phyloP scores from a whole-genome alignment of 1,140 invertebrate genomes.

The Pararge aegeria region DNA sequence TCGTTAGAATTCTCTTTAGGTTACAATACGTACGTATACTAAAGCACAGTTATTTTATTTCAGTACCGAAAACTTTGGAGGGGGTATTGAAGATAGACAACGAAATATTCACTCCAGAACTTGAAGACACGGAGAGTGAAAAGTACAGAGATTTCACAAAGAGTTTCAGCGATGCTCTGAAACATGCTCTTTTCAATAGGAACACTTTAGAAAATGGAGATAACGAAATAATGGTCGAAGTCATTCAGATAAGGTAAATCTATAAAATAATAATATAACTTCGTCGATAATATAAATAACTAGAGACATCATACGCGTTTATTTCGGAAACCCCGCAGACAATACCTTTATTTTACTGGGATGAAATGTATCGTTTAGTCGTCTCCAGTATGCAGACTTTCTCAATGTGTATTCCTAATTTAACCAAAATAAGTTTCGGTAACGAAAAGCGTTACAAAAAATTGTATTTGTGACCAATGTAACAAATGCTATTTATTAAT shows the following conservation, averaged over 20 bases:
- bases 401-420: too few species aligned
- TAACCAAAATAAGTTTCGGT: too few species aligned
- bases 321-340: too few species aligned
- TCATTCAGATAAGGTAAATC: slow-evolving; percentile 81
- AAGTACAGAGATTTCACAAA: slow-evolving; percentile 82
- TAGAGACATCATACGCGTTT: too few species aligned
- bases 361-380: too few species aligned
- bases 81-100: slow-evolving; percentile 85
- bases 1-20: too few species aligned
- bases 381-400: too few species aligned
- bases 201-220: slow-evolving; percentile 76
- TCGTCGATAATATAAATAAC: background rate
- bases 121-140: slow-evolving; percentile 81
- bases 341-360: too few species aligned
- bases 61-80: slow-evolving; percentile 84
- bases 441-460: too few species aligned
- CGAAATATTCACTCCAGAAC: slow-evolving; percentile 81
- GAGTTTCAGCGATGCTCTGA: slow-evolving; percentile 76
- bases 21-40: background rate
- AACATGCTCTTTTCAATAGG: slow-evolving; percentile 77
- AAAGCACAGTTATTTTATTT: slow-evolving; percentile 47
- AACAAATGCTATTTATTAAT: too few species aligned
- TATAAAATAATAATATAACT: background rate
- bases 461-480: too few species aligned
- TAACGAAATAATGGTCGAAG: slow-evolving; percentile 81